Conservation (phyloP, 1,140 invertebrate species). For the Cotesia vestalis region DNA sequence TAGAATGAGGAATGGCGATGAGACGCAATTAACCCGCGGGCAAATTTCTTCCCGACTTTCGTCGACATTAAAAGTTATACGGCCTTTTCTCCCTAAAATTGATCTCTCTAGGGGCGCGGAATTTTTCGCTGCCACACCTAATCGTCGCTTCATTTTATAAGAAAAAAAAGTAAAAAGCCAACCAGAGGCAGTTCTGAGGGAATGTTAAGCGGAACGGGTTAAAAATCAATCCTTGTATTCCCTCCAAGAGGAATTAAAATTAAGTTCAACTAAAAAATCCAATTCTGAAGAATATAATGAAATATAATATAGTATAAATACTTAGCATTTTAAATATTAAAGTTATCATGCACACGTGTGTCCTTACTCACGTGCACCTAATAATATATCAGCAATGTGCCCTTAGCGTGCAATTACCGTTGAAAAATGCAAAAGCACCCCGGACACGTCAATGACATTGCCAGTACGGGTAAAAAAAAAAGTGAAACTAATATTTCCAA, state of each 20-base stretch:
- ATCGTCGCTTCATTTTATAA: slow-evolving; percentile 12
- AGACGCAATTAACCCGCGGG: slow-evolving; percentile 10
- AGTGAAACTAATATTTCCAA: slow-evolving; percentile 16
- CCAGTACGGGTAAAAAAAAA: neutral
- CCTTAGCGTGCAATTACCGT: slow-evolving; percentile 50
- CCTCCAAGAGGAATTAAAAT: too few species aligned
- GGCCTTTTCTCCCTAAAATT: slow-evolving; percentile 10
- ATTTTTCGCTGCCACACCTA: slow-evolving; percentile 12
- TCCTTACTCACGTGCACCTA: slow-evolving; percentile 53
- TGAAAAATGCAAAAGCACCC: slow-evolving; percentile 54
- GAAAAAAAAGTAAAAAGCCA: neutral
- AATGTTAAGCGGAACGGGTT: too few species aligned
- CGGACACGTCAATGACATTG: neutral
- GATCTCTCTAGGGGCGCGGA: neutral
- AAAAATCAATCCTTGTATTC: too few species aligned
- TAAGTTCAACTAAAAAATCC: too few species aligned
- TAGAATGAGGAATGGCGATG: slow-evolving; percentile 1
- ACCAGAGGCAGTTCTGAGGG: too few species aligned
- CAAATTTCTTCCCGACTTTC: slow-evolving; percentile 16
- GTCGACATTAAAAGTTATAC: slow-evolving; percentile 22
- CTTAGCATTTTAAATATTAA: slow-evolving; percentile 1
- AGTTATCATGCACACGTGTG: slow-evolving; percentile 40
- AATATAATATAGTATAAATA: neutral
- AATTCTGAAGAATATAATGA: too few species aligned
- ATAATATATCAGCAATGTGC: slow-evolving; percentile 46